Evolutionary conservation across 2,888 invertebrate genomes (phyloP).

Genomic region (Thera obeliscata): DNA sequence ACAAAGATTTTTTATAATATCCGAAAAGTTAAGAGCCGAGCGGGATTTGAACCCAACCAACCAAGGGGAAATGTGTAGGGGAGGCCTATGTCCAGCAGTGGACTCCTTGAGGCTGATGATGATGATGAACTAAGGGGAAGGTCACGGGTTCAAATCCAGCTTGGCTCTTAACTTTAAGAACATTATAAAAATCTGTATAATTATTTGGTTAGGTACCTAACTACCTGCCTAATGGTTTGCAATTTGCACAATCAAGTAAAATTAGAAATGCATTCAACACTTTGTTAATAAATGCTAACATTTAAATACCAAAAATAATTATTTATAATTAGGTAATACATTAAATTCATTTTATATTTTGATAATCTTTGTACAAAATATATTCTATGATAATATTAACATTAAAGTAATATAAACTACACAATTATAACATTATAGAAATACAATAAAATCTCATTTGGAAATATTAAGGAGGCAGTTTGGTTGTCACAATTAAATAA

Average conservation of each 20-base stretch:
- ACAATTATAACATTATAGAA: constrained; percentile 37
- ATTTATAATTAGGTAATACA: constrained; percentile 12
- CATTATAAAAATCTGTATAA: neutral
- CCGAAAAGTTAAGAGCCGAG: too few species aligned
- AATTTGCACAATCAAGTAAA: constrained; percentile 2
- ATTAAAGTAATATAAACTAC: constrained; percentile 41
- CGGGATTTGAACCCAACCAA: too few species aligned
- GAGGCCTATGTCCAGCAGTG: too few species aligned
- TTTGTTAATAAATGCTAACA: constrained; percentile 12
- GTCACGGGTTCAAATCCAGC: too few species aligned
- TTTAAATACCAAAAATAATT: constrained; percentile 2
- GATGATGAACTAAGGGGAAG: too few species aligned
- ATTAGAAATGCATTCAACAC: constrained; percentile 23
- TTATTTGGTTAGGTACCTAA: neutral
- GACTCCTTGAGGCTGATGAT: too few species aligned
- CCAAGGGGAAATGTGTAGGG: too few species aligned
- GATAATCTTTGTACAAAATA: constrained; percentile 36
- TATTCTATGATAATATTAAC: constrained; percentile 39
- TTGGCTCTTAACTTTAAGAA: too few species aligned
- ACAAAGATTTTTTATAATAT: too few species aligned
- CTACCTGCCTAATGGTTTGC: neutral
- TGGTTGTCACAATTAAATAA: constrained; percentile 40
- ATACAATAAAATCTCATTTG: constrained; percentile 55
- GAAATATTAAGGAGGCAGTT: constrained; percentile 53
- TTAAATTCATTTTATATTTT: constrained; percentile 18